Percentiles rank a stretch among this genome's conserved stretches.
These are phyloP conservation scores for Lycaon pictus DNA, from an alignment of 2,113 vertebrate genomes.

Conservation along the genomic window DNA sequence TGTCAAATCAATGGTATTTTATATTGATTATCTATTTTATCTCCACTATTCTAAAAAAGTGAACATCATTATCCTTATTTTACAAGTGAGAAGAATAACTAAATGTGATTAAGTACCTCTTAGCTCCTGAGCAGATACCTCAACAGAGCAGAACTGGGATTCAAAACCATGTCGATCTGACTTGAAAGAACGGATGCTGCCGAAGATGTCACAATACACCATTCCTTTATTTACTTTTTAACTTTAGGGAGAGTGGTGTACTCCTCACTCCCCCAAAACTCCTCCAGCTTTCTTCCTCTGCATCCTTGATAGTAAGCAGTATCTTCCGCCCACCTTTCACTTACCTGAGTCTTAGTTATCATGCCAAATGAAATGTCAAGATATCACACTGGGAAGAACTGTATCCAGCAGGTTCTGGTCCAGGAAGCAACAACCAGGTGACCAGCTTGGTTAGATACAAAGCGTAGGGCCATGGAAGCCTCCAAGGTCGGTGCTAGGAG, in stretches of 20 bases:
- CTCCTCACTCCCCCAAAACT: background rate
- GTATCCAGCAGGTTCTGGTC: background rate
- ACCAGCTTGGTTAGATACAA: background rate
- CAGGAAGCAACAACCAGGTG: background rate
- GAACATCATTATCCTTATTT: background rate
- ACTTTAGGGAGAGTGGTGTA: background rate
- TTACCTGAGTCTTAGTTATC: constrained; percentile 35
- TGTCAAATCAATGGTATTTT: background rate
- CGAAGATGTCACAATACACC: background rate
- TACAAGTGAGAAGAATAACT: constrained; percentile 31
- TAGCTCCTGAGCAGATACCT: background rate
- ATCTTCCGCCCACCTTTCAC: background rate
- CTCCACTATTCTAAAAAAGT: background rate
- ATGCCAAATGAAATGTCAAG: background rate
- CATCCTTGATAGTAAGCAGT: background rate
- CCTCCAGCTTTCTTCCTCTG: background rate
- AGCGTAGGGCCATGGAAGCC: background rate
- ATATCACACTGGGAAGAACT: background rate
- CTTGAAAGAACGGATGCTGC: background rate
- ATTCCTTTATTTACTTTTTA: background rate
- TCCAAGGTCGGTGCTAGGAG: background rate
- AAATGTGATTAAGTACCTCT: background rate
- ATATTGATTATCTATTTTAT: background rate
- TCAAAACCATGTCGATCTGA: background rate
- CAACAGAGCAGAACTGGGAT: background rate